Conservation (phyloP, 2,113 vertebrate species). For the Hippocampus abdominalis region DNA sequence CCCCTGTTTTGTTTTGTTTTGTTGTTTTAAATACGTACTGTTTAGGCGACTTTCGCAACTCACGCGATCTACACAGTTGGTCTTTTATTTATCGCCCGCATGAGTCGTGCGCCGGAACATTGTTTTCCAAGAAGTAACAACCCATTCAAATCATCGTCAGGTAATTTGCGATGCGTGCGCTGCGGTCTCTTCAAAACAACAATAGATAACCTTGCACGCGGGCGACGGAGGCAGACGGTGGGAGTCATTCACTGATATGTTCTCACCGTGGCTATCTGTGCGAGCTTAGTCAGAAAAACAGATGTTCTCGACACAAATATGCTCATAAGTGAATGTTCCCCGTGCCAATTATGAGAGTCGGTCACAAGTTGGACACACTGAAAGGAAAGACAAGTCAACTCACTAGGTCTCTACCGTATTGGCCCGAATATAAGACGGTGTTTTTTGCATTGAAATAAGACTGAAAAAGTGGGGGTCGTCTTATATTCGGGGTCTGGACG, state of each 20-base stretch:
- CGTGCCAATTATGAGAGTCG: conserved; percentile 21
- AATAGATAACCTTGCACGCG: conserved; percentile 11
- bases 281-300: conserved; percentile 25
- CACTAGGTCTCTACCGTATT: too few relatives aligned
- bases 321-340: conserved; percentile 18
- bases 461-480: too few relatives aligned
- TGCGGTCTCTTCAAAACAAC: conserved; percentile 9
- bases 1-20: conserved; percentile 7
- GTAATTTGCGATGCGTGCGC: conserved; percentile 2
- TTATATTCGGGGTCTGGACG: too few relatives aligned
- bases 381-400: conserved; percentile 13
- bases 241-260: conserved; percentile 30
- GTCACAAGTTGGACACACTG: conserved; percentile 19
- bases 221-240: conserved; percentile 1
- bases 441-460: too few relatives aligned
- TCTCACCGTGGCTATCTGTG: conserved; percentile 14
- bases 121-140: conserved; percentile 21
- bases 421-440: too few relatives aligned
- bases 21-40: conserved; percentile 2
- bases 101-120: conserved; percentile 18
- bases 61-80: conserved; percentile 19
- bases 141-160: conserved; percentile 6
- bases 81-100: conserved; percentile 25
- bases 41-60: conserved; percentile 21
- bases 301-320: neutral